Conservation (phyloP, 2,113 vertebrate genomes). For the Corythoichthys haematopterus region DNA sequence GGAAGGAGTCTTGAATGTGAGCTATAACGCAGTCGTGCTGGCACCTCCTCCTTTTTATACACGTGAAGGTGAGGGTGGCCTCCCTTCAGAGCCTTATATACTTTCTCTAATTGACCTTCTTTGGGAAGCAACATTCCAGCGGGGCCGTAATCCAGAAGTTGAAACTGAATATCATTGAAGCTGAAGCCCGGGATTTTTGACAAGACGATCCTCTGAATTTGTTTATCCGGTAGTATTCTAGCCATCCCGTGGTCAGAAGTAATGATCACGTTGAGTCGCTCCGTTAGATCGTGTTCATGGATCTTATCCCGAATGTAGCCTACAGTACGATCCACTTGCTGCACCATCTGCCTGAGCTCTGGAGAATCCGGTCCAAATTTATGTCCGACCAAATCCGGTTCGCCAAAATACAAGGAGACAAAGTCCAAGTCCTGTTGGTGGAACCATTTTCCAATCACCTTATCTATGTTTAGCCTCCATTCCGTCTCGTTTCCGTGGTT, state of each 20-base stretch:
- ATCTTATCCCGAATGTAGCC: constrained; percentile 77
- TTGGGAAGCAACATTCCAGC: constrained; percentile 76
- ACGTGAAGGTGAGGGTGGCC: constrained; percentile 78
- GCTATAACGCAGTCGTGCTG: constrained; percentile 72
- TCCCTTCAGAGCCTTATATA: constrained; percentile 71
- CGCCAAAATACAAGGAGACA: constrained; percentile 84
- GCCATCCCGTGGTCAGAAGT: constrained; percentile 85
- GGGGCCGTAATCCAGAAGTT: constrained; percentile 81
- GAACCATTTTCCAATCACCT: constrained; percentile 75
- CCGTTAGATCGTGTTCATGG: constrained; percentile 43
- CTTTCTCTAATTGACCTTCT: constrained; percentile 74
- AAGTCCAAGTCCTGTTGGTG: constrained; percentile 71
- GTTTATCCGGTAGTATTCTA: constrained; percentile 46
- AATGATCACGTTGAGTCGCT: constrained; percentile 79
- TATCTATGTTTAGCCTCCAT: constrained; percentile 78
- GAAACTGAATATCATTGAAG: constrained; percentile 75
- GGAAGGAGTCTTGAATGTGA: constrained; percentile 75
- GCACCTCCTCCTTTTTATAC: constrained; percentile 81
- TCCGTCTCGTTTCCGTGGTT: constrained; percentile 75
- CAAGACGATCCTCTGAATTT: constrained; percentile 4
- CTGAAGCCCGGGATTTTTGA: constrained; percentile 64
- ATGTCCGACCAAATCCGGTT: constrained; percentile 82
- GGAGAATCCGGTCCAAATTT: constrained; percentile 77
- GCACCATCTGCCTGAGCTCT: constrained; percentile 68
- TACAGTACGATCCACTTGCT: constrained; percentile 81